These are phyloP conservation scores for Anolis carolinensis DNA, from an alignment of 2,113 vertebrate genomes.

Conservation along the genomic window DNA sequence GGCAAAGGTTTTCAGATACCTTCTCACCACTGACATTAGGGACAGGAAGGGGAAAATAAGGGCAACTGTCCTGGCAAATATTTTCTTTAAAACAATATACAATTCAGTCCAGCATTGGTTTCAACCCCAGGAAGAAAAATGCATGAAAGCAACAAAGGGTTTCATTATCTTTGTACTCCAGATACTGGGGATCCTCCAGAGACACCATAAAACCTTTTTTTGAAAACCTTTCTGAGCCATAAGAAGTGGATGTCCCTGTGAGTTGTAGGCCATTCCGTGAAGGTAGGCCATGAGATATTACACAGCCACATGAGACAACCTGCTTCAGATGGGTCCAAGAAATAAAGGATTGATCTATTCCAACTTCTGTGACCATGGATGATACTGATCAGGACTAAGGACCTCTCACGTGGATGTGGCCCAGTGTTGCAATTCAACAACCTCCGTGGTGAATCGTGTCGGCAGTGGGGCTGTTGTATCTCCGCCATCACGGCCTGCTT, in stretches of 20 bases:
- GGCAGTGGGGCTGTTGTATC: no score
- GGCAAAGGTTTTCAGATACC: conserved; percentile 42
- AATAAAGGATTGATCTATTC: neutral
- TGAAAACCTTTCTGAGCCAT: neutral
- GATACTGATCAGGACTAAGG: no score
- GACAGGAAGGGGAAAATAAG: conserved; percentile 54
- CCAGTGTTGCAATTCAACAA: no score
- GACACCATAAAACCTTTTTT: neutral
- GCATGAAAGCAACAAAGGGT: conserved; percentile 48
- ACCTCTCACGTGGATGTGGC: no score
- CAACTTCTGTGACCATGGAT: no score
- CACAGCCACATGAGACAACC: neutral
- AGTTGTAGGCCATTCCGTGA: neutral
- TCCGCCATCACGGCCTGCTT: no score
- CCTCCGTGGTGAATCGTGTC: no score
- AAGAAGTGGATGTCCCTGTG: no score
- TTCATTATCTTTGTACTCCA: neutral
- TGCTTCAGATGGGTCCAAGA: neutral
- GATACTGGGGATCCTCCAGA: neutral
- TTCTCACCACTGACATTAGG: conserved; percentile 55
- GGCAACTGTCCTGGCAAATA: neutral
- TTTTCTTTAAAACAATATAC: conserved; percentile 16
- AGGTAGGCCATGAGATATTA: neutral
- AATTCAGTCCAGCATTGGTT: conserved; percentile 72
- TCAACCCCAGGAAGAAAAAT: conserved; percentile 56